Evolutionary conservation across 2,113 vertebrate species (phyloP).

Genomic region (Mellivora capensis): DNA sequence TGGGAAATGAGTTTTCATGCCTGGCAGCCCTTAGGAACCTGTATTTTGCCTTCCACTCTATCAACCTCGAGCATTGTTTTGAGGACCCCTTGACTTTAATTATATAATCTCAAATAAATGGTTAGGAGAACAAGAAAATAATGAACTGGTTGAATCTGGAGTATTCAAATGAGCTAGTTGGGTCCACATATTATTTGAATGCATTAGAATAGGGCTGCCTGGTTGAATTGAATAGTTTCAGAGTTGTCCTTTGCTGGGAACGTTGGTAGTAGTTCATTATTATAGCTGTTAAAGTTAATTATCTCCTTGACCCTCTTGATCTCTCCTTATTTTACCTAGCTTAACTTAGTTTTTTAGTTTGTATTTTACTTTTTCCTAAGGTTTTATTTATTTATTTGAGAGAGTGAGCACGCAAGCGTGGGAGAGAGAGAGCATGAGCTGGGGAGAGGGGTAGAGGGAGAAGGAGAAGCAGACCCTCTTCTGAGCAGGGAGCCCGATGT

Average conservation of each 20-base stretch:
- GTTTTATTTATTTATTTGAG: not conserved
- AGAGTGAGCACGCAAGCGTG: not conserved
- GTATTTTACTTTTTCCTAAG: not conserved
- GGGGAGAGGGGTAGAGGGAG: not conserved
- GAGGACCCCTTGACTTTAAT: not conserved
- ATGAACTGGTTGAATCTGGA: not conserved
- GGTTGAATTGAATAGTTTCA: not conserved
- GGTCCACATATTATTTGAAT: not conserved
- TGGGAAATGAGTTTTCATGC: not conserved
- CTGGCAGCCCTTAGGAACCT: not conserved
- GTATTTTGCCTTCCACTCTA: not conserved
- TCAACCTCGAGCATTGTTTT: not conserved
- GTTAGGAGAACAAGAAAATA: not conserved
- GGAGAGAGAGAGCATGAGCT: not conserved
- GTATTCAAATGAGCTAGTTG: not conserved
- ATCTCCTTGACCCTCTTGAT: not conserved
- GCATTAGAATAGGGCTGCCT: not conserved
- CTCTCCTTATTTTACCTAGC: not conserved
- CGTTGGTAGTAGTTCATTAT: not conserved
- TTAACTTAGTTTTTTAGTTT: not conserved
- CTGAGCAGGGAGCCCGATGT: not conserved
- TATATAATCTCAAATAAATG: not conserved
- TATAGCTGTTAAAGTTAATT: not conserved
- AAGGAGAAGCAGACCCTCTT: not conserved
- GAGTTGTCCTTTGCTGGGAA: conserved; percentile 1